phyloP scores from a whole-genome alignment of 2,888 invertebrate species.

The Dasysyrphus albostriatus region DNA sequence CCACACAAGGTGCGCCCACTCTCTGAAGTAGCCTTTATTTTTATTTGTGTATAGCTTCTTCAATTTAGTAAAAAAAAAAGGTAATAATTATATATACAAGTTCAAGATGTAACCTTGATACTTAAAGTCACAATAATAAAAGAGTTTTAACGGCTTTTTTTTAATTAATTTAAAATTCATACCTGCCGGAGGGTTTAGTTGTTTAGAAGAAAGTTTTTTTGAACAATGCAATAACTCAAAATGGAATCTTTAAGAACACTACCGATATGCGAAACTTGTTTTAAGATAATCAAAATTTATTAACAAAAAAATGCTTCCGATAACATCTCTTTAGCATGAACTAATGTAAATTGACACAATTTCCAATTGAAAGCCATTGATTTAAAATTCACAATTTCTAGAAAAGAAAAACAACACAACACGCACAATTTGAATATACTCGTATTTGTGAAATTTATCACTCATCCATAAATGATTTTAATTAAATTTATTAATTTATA shows the following conservation, averaged over 20 bases:
- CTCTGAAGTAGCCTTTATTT: background rate
- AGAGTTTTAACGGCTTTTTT: background rate
- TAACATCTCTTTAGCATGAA: conserved; percentile 11
- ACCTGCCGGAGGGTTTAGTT: conserved; percentile 29
- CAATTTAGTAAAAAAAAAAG: background rate
- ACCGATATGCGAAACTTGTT: conserved; percentile 27
- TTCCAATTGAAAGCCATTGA: conserved; percentile 27
- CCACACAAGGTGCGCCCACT: conserved; percentile 7
- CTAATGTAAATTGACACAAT: conserved; percentile 44
- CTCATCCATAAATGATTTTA: background rate
- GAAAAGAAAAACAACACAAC: background rate
- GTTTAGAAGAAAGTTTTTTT: conserved; percentile 42
- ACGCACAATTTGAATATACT: background rate
- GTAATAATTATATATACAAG: background rate
- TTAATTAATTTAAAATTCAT: conserved; percentile 9
- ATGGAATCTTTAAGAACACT: background rate
- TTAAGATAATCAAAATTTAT: background rate
- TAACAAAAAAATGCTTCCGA: conserved; percentile 3
- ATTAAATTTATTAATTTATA: background rate
- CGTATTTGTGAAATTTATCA: background rate
- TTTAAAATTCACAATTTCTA: conserved; percentile 19
- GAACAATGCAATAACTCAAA: conserved; percentile 13
- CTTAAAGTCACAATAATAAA: background rate
- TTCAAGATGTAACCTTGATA: conserved; percentile 6
- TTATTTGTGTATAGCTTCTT: background rate